phyloP scores from a whole-genome alignment of 2,888 invertebrate genomes.

The Liposcelis brunnea region DNA sequence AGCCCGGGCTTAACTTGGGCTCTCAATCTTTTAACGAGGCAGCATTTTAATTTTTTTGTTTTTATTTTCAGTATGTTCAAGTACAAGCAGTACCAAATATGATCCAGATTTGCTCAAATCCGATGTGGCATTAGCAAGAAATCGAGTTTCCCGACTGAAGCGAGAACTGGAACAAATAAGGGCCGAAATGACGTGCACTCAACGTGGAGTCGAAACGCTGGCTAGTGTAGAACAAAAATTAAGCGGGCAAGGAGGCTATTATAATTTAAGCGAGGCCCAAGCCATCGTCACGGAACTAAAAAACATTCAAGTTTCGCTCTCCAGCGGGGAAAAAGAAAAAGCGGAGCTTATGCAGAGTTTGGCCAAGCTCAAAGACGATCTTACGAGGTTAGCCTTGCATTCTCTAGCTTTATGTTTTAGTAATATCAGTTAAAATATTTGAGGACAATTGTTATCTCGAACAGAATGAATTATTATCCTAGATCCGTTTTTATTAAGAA shows the following conservation, averaged over 20 bases:
- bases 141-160: conserved; percentile 72
- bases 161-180: conserved; percentile 81
- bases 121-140: conserved; percentile 77
- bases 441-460: too few relatives aligned
- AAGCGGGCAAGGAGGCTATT: conserved; percentile 67
- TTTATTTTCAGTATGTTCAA: conserved; percentile 57
- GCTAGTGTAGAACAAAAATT: conserved; percentile 84
- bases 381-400: conserved; percentile 48
- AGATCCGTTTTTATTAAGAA: too few relatives aligned
- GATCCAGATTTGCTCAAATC: conserved; percentile 87
- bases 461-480: too few relatives aligned
- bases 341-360: conserved; percentile 86
- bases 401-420: not conserved
- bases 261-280: conserved; percentile 85
- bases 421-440: too few relatives aligned
- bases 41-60: conserved; percentile 6
- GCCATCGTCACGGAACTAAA: conserved; percentile 88
- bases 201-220: conserved; percentile 81
- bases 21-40: too few relatives aligned
- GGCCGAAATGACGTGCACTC: conserved; percentile 79
- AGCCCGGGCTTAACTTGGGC: too few relatives aligned
- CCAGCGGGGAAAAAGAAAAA: conserved; percentile 83
- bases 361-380: conserved; percentile 83
- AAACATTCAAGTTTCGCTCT: conserved; percentile 80
- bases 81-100: conserved; percentile 76